phyloP scores from a whole-genome alignment of 2,888 invertebrate genomes.

The Apodemia hepburni region DNA sequence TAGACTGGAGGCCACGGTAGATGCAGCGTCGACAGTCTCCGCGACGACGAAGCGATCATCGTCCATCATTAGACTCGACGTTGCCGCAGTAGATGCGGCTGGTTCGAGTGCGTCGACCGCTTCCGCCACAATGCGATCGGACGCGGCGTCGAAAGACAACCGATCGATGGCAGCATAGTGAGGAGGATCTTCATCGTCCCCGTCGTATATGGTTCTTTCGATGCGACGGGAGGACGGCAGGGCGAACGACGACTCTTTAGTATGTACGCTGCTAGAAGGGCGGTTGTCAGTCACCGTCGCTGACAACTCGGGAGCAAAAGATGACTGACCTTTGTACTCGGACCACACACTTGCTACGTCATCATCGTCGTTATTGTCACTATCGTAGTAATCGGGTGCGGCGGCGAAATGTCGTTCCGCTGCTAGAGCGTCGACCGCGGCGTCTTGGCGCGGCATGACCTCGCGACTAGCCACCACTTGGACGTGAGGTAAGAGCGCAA shows the following conservation, averaged over 20 bases:
- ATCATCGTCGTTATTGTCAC: not conserved
- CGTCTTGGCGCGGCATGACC: too few species aligned
- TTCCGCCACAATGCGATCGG: slow-evolving; percentile 2
- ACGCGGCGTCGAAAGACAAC: slow-evolving; percentile 4
- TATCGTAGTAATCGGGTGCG: too few species aligned
- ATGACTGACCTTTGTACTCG: slow-evolving; percentile 16
- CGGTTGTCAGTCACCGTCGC: not conserved
- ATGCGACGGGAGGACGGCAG: not conserved
- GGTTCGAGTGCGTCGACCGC: not conserved
- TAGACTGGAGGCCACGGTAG: not conserved
- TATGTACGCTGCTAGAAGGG: slow-evolving; percentile 13
- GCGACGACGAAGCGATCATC: slow-evolving; percentile 3
- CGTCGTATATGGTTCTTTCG: slow-evolving; percentile 1
- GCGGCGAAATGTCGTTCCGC: too few species aligned
- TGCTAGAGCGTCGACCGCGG: too few species aligned
- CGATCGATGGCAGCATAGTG: not conserved
- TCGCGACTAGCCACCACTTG: too few species aligned
- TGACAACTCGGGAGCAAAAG: not conserved
- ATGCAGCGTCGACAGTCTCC: not conserved
- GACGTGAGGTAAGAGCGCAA: too few species aligned
- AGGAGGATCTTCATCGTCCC: not conserved
- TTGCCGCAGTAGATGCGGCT: not conserved
- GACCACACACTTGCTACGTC: slow-evolving; percentile 18
- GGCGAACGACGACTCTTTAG: slow-evolving; percentile 14
- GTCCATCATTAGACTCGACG: slow-evolving; percentile 4